Conservation (phyloP, 2,797 vertebrate genomes). For the Brotula barbata region DNA sequence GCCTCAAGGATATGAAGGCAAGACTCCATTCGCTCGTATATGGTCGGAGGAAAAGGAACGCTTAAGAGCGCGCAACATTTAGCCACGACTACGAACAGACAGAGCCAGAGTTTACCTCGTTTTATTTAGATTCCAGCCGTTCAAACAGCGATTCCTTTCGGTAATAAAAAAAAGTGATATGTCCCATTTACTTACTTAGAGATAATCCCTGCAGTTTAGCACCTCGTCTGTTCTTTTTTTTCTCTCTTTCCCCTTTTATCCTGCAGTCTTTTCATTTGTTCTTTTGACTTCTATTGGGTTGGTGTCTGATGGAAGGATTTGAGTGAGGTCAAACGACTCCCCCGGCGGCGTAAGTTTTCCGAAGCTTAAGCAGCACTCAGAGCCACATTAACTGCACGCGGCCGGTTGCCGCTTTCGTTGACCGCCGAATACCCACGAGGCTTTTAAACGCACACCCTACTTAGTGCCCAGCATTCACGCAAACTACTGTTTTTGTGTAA, state of each 20-base stretch:
- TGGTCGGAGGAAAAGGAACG: constrained; percentile 30
- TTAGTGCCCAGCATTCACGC: constrained; percentile 34
- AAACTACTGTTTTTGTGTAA: constrained; percentile 12
- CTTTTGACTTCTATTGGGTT: constrained; percentile 66
- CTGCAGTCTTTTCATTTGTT: constrained; percentile 51
- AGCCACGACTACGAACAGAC: constrained; percentile 56
- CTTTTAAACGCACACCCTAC: constrained; percentile 41
- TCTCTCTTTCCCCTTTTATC: constrained; percentile 52
- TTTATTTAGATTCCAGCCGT: constrained; percentile 71
- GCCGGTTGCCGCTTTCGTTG: constrained; percentile 36
- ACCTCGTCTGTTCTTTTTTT: constrained; percentile 34
- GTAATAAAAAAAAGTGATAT: constrained; percentile 78
- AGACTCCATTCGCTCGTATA: constrained; percentile 70
- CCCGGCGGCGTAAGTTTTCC: constrained; percentile 46
- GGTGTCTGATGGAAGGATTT: constrained; percentile 66
- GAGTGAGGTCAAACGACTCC: constrained; percentile 63
- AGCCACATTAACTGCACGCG: constrained; percentile 43
- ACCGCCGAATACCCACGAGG: constrained; percentile 48
- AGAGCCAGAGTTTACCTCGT: constrained; percentile 58
- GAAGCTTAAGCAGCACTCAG: constrained; percentile 41
- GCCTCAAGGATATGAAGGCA: constrained; percentile 64
- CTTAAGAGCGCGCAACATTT: constrained; percentile 51
- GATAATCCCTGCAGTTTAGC: constrained; percentile 74
- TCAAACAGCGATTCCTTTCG: constrained; percentile 70
- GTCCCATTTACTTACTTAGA: constrained; percentile 79